phyloP scores from a whole-genome alignment of 2,113 vertebrate species.

The Tursiops truncatus region DNA sequence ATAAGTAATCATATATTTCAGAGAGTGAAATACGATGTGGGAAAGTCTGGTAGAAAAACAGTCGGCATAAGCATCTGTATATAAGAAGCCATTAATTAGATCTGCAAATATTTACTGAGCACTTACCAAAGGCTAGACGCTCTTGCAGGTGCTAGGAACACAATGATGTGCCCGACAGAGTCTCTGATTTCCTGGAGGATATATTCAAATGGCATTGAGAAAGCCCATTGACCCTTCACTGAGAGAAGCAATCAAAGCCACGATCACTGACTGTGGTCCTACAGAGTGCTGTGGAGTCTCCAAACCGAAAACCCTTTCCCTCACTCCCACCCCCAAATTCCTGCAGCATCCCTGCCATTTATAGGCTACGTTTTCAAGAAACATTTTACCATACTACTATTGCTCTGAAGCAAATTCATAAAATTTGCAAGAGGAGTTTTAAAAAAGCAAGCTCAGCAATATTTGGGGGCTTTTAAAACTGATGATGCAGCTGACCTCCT shows the following conservation, averaged over 20 bases:
- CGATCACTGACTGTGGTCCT: accelerated
- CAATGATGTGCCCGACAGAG: not conserved
- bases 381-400: not conserved
- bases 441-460: slow-evolving; percentile 72
- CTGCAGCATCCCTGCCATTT: not conserved
- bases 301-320: not conserved
- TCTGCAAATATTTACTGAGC: not conserved
- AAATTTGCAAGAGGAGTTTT: slow-evolving; percentile 35
- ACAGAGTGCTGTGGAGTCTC: not conserved
- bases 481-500: slow-evolving; percentile 66
- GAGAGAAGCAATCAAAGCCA: not conserved
- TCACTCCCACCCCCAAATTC: not conserved
- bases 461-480: slow-evolving; percentile 65
- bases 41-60: not conserved
- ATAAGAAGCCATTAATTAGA: not conserved
- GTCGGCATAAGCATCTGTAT: not conserved
- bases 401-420: slow-evolving; percentile 39
- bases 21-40: not conserved
- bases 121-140: not conserved
- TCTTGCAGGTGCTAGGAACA: not conserved
- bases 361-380: not conserved
- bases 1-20: not conserved
- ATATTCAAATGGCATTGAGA: not conserved
- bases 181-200: not conserved
- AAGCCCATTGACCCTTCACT: not conserved